A percentile compares a stretch with the other conserved stretches of the same genome.
phyloP scores from a whole-genome alignment of 2,797 vertebrate species.

The Babyrousa celebensis region DNA sequence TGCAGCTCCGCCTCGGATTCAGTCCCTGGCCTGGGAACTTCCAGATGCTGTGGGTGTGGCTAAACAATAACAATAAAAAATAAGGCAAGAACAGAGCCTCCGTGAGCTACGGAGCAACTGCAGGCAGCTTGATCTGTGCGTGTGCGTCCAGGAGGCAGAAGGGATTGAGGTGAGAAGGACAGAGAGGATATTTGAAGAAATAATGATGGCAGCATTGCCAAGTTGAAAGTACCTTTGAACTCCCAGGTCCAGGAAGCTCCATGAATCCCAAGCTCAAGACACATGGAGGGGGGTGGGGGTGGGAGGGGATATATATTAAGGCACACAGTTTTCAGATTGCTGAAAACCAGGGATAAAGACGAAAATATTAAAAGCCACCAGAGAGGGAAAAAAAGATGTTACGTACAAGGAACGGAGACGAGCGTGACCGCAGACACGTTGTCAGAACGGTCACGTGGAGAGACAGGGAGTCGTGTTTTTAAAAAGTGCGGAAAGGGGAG shows the following conservation, averaged over 20 bases:
- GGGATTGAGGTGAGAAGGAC: neutral
- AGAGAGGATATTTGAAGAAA: neutral
- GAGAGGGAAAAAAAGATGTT: neutral
- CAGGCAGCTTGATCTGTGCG: rapidly evolving
- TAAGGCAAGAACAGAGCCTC: no score
- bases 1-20: no score
- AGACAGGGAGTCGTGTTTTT: neutral
- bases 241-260: neutral
- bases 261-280: neutral
- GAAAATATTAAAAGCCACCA: neutral
- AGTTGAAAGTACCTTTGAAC: neutral
- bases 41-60: no score
- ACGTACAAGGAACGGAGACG: neutral
- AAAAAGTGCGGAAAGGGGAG: neutral
- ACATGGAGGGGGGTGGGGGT: neutral
- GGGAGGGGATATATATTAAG: neutral
- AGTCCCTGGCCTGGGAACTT: no score
- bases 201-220: neutral
- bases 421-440: neutral
- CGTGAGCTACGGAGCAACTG: neutral
- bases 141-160: neutral
- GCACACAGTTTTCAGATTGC: neutral
- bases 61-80: no score
- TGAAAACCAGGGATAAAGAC: neutral
- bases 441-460: neutral